A percentile compares a stretch with the other conserved stretches of the same genome.
phyloP scores from a whole-genome alignment of 1,140 invertebrate species.

The Druon quercuslanigerum region DNA sequence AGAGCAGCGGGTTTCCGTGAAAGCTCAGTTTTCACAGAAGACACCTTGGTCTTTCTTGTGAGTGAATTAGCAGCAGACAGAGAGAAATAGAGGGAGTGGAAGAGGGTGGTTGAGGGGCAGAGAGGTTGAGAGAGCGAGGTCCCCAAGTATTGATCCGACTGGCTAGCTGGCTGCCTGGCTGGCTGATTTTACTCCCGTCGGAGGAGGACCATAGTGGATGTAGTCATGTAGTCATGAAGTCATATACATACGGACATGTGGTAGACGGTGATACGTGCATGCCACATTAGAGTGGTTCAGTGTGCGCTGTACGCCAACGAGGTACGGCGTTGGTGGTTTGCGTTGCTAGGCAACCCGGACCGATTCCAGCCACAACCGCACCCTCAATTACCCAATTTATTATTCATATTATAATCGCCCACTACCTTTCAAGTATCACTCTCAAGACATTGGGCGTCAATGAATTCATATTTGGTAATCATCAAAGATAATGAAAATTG shows the following conservation, averaged over 20 bases:
- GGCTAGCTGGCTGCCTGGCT: conserved; percentile 54
- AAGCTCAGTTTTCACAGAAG: conserved; percentile 47
- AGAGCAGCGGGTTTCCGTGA: conserved; percentile 39
- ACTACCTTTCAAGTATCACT: conserved; percentile 33
- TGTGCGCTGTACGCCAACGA: conserved; percentile 47
- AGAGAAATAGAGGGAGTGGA: conserved; percentile 31
- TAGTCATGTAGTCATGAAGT: conserved; percentile 59
- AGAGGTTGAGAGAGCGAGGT: conserved; percentile 53
- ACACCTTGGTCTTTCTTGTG: conserved; percentile 37
- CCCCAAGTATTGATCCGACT: conserved; percentile 67
- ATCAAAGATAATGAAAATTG: background rate
- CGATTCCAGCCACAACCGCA: conserved; percentile 67
- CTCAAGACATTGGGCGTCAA: background rate
- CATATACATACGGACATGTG: conserved; percentile 53
- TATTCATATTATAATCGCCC: conserved; percentile 64
- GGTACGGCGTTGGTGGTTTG: conserved; percentile 62
- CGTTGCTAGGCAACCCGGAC: conserved; percentile 66
- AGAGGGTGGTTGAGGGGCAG: conserved; percentile 46
- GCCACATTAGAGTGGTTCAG: conserved; percentile 43
- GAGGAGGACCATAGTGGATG: conserved; percentile 68
- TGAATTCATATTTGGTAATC: background rate
- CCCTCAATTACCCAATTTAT: conserved; percentile 68
- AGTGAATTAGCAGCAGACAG: conserved; percentile 46
- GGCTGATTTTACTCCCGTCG: conserved; percentile 64
- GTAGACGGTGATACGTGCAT: conserved; percentile 54